These are phyloP conservation scores for Sebastes flavidus DNA, from an alignment of 2,797 vertebrate genomes.

Conservation along the genomic window DNA sequence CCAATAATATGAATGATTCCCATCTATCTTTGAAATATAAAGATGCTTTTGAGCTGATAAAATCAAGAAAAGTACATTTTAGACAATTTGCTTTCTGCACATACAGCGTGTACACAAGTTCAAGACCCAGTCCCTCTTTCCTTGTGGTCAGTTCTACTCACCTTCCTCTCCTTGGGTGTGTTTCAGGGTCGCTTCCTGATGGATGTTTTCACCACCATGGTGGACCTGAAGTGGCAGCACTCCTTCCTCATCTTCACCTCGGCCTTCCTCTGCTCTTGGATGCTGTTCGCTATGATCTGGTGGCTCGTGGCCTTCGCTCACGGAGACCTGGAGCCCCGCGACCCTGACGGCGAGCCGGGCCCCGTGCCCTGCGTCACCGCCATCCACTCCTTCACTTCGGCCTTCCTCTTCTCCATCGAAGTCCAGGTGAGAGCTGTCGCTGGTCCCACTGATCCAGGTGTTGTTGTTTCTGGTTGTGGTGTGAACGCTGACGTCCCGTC, in stretches of 20 bases:
- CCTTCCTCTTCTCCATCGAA: constrained; percentile 98
- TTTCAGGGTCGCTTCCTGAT: constrained; percentile 86
- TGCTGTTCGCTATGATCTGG: constrained; percentile 89
- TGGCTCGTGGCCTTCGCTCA: constrained; percentile 89
- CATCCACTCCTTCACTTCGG: constrained; percentile 93
- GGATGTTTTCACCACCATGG: constrained; percentile 90
- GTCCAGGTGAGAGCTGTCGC: constrained; percentile 85
- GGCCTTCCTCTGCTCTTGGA: constrained; percentile 88
- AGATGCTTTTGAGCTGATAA: background rate
- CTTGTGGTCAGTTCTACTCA: background rate
- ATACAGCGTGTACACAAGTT: no score
- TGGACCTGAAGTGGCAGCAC: constrained; percentile 89
- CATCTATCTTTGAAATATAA: no score
- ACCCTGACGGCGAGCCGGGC: constrained; percentile 58
- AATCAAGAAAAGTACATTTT: background rate
- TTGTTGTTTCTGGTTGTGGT: background rate
- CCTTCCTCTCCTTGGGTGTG: background rate
- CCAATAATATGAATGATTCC: no score
- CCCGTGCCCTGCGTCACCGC: constrained; percentile 82
- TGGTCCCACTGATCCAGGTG: background rate
- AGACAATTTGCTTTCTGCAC: no score
- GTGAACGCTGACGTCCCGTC: background rate
- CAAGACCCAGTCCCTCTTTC: background rate
- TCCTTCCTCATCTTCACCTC: constrained; percentile 88
- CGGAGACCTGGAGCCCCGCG: constrained; percentile 82